Base-by-base conservation (phyloP, 2,888 invertebrate genomes). In the Lasioglossum lativentre region DNA sequence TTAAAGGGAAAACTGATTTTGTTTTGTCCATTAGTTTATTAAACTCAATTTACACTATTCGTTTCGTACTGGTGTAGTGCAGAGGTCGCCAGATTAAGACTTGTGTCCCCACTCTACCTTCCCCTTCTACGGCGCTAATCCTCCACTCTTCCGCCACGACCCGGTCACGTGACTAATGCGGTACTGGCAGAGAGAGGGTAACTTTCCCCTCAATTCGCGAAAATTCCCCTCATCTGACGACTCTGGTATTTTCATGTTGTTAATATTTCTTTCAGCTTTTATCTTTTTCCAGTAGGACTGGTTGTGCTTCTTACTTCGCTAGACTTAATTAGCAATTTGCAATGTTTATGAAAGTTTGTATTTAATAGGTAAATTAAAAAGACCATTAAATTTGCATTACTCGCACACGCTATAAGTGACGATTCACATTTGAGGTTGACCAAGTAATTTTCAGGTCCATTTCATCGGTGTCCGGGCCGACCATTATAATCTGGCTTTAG, bases 361-460 rank as follows among this genome's bases (percentile, higher is more conserved):
- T 30, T 30, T 19, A 14, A 63, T 8, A 4, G 14, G 2, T 19
- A 30, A 6, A 16, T 8, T 63, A 63, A 30, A 63, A 63, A 63
- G 8, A 30, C 30, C 19, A 63, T 63, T 34, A 63, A 63, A 63
- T 30, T 19, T 8, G 8, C 16, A 63, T 63, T 30, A 30, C 8
- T 3, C 8, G 63, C 1, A 30, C 30, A 19, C 63, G 63, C 3
- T 63, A 34, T n/a, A 56, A 56, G 23, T 56, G 78, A 74, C 73
- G 68, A 79, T 19, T 68, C 68, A 34, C 74, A 56, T 79, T 74
- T 74, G 27, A 74, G 68, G 42, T 16, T 68, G 70, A 59, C 73
- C 38, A 19, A 74, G 52, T 74, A 19, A 42, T 79, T 79, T 79
- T 79, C 70, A 27, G 66, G 68, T 78, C 23, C 78, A 45, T 68